Conservation (phyloP, 2,888 invertebrate species). For the Magallana nippona region DNA sequence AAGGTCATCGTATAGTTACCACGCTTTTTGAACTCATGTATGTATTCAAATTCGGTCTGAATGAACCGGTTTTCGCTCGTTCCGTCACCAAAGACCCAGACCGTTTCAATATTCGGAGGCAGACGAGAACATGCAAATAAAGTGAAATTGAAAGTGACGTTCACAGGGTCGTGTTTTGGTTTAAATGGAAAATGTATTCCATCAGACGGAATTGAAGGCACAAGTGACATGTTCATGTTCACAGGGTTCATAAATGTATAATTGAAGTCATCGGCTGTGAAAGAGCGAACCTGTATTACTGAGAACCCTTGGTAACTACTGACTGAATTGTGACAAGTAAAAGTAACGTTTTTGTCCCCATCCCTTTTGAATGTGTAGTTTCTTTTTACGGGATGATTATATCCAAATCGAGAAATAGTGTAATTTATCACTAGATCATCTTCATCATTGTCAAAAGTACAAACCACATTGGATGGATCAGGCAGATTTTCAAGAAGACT, state of each 20-base stretch:
- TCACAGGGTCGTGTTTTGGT: slow-evolving; percentile 17
- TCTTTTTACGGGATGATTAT: not conserved
- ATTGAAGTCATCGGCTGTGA: slow-evolving; percentile 25
- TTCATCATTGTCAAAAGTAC: slow-evolving; percentile 41
- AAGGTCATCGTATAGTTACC: slow-evolving; percentile 32
- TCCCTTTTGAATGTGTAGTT: slow-evolving; percentile 30
- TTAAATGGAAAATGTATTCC: slow-evolving; percentile 6
- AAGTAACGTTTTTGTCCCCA: slow-evolving; percentile 21
- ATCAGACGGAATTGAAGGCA: not conserved
- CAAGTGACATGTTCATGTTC: slow-evolving; percentile 37
- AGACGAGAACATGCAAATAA: slow-evolving; percentile 43
- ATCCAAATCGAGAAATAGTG: not conserved
- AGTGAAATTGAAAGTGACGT: slow-evolving; percentile 25
- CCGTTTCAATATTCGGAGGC: slow-evolving; percentile 38
- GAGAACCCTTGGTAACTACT: slow-evolving; percentile 2
- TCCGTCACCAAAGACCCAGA: slow-evolving; percentile 38
- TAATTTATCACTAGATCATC: not conserved
- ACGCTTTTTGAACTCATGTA: slow-evolving; percentile 28
- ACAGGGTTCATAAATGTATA: slow-evolving; percentile 25
- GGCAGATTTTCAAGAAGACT: not conserved
- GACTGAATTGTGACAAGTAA: slow-evolving; percentile 31
- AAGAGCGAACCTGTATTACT: slow-evolving; percentile 1
- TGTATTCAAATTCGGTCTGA: not conserved
- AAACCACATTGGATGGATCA: slow-evolving; percentile 38
- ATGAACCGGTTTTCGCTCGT: not conserved